These are phyloP conservation scores for Amphipyra tragopoginis DNA, from an alignment of 2,888 invertebrate species.

Conservation along the genomic window DNA sequence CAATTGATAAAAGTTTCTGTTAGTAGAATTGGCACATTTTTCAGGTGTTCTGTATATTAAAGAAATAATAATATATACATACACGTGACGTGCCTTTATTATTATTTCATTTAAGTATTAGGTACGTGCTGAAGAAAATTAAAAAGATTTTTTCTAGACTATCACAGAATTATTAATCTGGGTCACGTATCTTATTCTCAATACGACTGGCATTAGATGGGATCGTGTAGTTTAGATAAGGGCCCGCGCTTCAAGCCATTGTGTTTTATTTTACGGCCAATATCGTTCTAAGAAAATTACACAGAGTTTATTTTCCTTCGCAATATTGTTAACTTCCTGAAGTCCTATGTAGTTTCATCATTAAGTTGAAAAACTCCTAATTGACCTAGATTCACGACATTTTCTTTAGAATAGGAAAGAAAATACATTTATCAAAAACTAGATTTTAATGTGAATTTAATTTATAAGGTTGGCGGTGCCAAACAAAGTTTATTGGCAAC, in stretches of 20 bases:
- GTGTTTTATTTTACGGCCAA: constrained; percentile 24
- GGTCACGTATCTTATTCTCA: constrained; percentile 10
- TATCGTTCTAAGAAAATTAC: constrained; percentile 1
- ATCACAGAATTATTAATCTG: constrained; percentile 10
- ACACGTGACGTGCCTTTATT: too few species aligned
- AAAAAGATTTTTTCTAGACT: background rate
- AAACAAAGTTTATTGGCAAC: constrained; percentile 18
- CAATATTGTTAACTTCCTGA: constrained; percentile 4
- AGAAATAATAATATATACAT: too few species aligned
- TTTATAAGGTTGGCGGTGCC: constrained; percentile 5
- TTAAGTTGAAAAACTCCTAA: constrained; percentile 27
- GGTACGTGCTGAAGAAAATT: too few species aligned
- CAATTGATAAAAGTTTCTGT: too few species aligned
- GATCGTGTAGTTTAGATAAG: constrained; percentile 18
- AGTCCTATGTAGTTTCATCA: constrained; percentile 11
- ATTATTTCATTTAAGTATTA: too few species aligned
- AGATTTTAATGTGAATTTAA: constrained; percentile 8
- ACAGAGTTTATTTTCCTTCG: constrained; percentile 14
- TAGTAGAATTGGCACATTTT: too few species aligned
- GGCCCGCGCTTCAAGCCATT: constrained; percentile 4
- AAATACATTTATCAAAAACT: constrained; percentile 20
- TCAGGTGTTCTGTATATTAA: too few species aligned
- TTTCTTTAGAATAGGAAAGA: constrained; percentile 15
- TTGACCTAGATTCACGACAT: constrained; percentile 22
- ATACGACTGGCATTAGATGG: background rate